Evolutionary conservation across 2,888 invertebrate genomes (phyloP), one percentile per base, ranked within the genome.

Genomic region (Pollenia angustigena): DNA sequence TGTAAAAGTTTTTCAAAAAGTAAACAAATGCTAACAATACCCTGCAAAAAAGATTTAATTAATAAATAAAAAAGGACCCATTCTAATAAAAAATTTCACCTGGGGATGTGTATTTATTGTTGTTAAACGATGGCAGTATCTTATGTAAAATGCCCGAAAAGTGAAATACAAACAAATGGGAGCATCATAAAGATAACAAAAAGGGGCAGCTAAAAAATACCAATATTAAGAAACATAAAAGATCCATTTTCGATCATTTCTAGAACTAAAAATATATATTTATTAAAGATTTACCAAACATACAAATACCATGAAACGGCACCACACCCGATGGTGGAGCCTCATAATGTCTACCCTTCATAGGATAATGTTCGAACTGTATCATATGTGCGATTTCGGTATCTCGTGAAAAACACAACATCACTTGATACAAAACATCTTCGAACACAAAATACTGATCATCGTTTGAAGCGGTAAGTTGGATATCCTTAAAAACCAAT

Each of bases 371-470:
- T 69, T 94, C 94, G 14, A 94, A 94, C 68, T 95, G 95, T 79
- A 98, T 95, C 81, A 96, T 95, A 74, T 95, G 95, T 89, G 97
- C 94, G 54, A 98, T 95, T 90, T 97, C 96, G 0, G 96, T 95
- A 93, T 99, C 99, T 83, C 99, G 95, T 12, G 98, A 98, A 93
- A 99, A 99, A 90, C 98, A 98, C 76, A 99, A 93, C 95, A 98
- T 96, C 91, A 97, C 97, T 95, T 99, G 98, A 93, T 98, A 98
- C 1, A 99, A 94, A 78, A 98, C 96, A 93, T 99, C 99, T 94
- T 99, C 99, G 92, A 98, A 99, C 0, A 99, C 98, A 92, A 99
- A 99, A 92, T 99, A 99, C 92, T 99, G 99, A 93, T 99, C 99
- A 92, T 99, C 99, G 93, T 99, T 99, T 11, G 98, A 98, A 0